Evolutionary conservation across 2,888 invertebrate species (phyloP), one percentile per base, ranked within the genome.

Genomic region (Ditula angustiorana): DNA sequence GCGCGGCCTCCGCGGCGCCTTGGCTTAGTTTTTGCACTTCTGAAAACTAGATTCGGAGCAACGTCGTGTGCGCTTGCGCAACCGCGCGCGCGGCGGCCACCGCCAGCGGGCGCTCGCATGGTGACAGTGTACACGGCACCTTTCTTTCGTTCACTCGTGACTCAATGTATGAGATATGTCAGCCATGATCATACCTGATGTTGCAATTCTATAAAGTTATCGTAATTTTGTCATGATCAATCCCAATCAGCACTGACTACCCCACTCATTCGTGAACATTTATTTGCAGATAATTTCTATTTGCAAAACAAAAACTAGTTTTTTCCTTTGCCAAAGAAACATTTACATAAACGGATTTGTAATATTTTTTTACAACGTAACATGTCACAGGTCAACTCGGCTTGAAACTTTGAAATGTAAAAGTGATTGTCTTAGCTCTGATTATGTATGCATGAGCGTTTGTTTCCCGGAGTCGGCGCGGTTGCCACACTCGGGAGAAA

Each of bases 31-130:
- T 62, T 24, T 23, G 37, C 23, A 35, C 24, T 47, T 61, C 33
- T 49, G 55, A 47, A 56, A 62, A 62, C 62, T 62, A 62, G 62
- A 62, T 49, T 55, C 30, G 49, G 62, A 62, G 56, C 56, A 62
- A 16, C 13, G 23, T 60, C 37, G 50, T 30, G 35, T 55, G 37
- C 61, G 56, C 56, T 56, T 56, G 62, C 62, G 62, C 49, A 62
- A 61, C 23, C 16, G 46, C 23, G 26, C 28, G 10, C 37, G 41
- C 56, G 44, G 30, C 46, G 30, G 57, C 8, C 24, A 13, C 13
- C 46, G 28, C 19, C 57, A 23, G 30, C 23, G 21, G 59, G 11
- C n/a, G 11, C 33, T 5, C 30, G 30, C n/a, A 30, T 35, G 35
- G 4, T 13, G 0, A 1, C 4, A 13, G 35, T 8, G 11, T 30